phyloP scores from a whole-genome alignment of 1,140 invertebrate species.

The Monomorium pharaonis region DNA sequence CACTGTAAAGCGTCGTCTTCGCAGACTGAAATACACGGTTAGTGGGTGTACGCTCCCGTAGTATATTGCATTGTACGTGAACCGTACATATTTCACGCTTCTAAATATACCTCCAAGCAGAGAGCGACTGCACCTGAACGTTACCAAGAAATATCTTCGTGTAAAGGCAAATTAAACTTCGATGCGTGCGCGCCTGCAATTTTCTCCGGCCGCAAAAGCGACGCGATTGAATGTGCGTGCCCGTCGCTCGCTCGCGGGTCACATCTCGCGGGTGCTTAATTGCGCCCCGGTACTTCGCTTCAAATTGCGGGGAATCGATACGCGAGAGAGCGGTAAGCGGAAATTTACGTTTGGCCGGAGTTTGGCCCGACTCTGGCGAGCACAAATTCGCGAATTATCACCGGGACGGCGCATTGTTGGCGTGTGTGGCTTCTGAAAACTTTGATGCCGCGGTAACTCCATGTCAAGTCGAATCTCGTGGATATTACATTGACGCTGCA shows the following conservation, averaged over 20 bases:
- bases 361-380: neutral
- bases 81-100: conserved; percentile 63
- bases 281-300: neutral
- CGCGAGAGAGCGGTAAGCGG: neutral
- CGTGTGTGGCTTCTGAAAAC: conserved; percentile 65
- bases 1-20: conserved; percentile 73
- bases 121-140: conserved; percentile 38
- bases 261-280: neutral
- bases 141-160: conserved; percentile 14
- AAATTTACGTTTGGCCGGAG: neutral
- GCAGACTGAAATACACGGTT: conserved; percentile 61
- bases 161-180: neutral
- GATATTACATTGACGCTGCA: conserved; percentile 79
- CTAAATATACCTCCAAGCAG: conserved; percentile 65
- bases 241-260: neutral
- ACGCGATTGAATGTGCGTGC: neutral
- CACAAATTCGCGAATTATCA: conserved; percentile 38
- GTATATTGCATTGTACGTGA: conserved; percentile 66
- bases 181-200: neutral
- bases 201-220: neutral
- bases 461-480: conserved; percentile 74
- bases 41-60: conserved; percentile 15
- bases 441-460: conserved; percentile 65
- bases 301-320: neutral
- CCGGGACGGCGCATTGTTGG: conserved; percentile 44